A percentile compares a stretch with the other conserved stretches of the same genome.
Evolutionary conservation across 2,797 vertebrate species (phyloP).

Genomic region (Microhierax caerulescens): DNA sequence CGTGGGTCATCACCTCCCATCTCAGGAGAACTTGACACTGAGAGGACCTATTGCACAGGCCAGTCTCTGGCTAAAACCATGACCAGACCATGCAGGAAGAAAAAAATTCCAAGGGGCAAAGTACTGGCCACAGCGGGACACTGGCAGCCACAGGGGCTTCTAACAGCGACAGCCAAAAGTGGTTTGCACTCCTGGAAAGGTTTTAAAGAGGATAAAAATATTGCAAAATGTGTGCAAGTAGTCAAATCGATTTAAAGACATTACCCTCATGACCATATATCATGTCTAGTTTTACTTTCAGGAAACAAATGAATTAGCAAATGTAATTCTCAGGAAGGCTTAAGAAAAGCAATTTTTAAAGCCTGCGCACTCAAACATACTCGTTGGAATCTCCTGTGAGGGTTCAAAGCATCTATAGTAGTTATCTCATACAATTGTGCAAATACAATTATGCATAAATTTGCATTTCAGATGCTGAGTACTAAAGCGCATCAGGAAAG

Average conservation of each 20-base stretch:
- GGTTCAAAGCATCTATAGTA: slow-evolving; percentile 15
- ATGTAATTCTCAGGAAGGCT: slow-evolving; percentile 24
- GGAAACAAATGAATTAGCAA: slow-evolving; percentile 38
- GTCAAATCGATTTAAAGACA: background rate
- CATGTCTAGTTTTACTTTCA: background rate
- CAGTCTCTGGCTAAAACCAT: background rate
- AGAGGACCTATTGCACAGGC: background rate
- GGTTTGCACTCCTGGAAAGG: background rate
- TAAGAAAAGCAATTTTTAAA: slow-evolving; percentile 19
- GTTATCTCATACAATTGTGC: background rate
- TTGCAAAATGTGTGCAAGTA: background rate
- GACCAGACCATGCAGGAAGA: background rate
- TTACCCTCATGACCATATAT: background rate
- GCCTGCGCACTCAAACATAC: background rate
- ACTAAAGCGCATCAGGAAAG: background rate
- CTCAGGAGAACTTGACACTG: background rate
- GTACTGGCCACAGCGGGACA: background rate
- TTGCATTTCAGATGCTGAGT: slow-evolving; percentile 40
- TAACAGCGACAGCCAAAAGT: background rate
- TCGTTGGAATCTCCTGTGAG: slow-evolving; percentile 17
- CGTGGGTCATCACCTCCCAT: background rate
- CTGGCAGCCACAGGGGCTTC: background rate
- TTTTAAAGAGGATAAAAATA: background rate
- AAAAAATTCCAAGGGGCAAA: background rate
- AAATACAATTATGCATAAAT: slow-evolving; percentile 45